Evolutionary conservation across 2,888 invertebrate genomes (phyloP).

Genomic region (Eumerus sabulonum): DNA sequence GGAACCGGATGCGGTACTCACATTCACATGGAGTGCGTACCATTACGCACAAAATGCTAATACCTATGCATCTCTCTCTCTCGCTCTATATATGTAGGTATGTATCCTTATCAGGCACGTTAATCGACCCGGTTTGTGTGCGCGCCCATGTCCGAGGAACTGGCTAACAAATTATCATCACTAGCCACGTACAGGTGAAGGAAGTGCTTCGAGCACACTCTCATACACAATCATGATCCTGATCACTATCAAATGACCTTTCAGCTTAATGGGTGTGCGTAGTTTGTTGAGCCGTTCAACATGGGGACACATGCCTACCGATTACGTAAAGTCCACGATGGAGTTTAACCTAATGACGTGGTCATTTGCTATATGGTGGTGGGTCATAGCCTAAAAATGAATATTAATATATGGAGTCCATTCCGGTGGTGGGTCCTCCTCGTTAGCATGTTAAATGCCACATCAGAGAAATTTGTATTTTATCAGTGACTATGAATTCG

Average conservation of each 20-base stretch:
- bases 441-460: constrained; percentile 63
- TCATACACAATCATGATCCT: no score
- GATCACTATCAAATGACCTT: constrained; percentile 63
- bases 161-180: constrained; percentile 63
- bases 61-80: constrained; percentile 49
- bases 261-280: constrained; percentile 52
- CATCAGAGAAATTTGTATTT: constrained; percentile 51
- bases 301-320: constrained; percentile 29
- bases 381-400: constrained; percentile 45
- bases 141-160: constrained; percentile 58
- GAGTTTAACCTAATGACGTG: constrained; percentile 50
- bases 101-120: constrained; percentile 61
- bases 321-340: neutral
- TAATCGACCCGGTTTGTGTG: constrained; percentile 53
- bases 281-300: constrained; percentile 32
- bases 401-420: constrained; percentile 51
- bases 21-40: constrained; percentile 66
- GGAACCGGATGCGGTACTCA: constrained; percentile 57
- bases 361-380: constrained; percentile 40
- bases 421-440: constrained; percentile 5
- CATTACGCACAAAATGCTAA: constrained; percentile 37
- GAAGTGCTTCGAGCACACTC: constrained; percentile 47
- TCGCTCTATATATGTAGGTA: no score
- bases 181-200: constrained; percentile 43
- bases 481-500: constrained; percentile 52